phyloP scores from a whole-genome alignment of 2,888 invertebrate species.

The Drosophila algonquin region DNA sequence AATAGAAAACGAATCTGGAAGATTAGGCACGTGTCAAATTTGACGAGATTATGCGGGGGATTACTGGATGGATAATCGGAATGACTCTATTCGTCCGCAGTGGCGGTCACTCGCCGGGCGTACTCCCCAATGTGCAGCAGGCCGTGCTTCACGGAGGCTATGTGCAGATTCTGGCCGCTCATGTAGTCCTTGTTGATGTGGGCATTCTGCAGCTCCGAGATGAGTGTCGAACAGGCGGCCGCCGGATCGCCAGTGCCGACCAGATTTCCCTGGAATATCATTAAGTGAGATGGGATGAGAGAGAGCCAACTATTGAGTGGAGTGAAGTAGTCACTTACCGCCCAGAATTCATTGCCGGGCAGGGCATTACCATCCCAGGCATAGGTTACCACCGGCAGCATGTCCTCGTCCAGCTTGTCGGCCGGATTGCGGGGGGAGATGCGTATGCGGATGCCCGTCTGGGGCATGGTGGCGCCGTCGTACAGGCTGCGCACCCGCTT shows the following conservation, averaged over 20 bases:
- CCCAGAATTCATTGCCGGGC: constrained; percentile 91
- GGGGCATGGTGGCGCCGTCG: constrained; percentile 82
- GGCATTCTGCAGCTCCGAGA: constrained; percentile 86
- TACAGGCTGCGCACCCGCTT: constrained; percentile 84
- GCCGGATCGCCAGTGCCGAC: constrained; percentile 85
- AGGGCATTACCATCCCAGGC: constrained; percentile 90
- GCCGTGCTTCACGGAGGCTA: constrained; percentile 83
- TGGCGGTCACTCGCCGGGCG: constrained; percentile 40
- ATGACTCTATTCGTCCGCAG: background rate
- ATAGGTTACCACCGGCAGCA: constrained; percentile 87
- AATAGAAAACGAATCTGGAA: too few species aligned
- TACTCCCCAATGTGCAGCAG: constrained; percentile 81
- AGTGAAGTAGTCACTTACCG: constrained; percentile 72
- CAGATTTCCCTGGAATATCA: constrained; percentile 49
- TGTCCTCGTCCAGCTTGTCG: constrained; percentile 80
- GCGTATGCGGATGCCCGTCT: constrained; percentile 84
- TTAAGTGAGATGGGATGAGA: background rate
- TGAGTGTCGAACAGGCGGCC: constrained; percentile 86
- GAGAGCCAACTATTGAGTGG: background rate
- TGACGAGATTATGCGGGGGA: too few species aligned
- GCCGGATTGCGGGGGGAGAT: constrained; percentile 86
- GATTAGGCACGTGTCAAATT: too few species aligned
- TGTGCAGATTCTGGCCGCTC: constrained; percentile 84
- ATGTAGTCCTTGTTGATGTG: constrained; percentile 85
- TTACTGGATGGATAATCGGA: too few species aligned